These are phyloP conservation scores for Tauraco hartlaubi DNA, from an alignment of 2,797 vertebrate genomes.

Conservation along the genomic window DNA sequence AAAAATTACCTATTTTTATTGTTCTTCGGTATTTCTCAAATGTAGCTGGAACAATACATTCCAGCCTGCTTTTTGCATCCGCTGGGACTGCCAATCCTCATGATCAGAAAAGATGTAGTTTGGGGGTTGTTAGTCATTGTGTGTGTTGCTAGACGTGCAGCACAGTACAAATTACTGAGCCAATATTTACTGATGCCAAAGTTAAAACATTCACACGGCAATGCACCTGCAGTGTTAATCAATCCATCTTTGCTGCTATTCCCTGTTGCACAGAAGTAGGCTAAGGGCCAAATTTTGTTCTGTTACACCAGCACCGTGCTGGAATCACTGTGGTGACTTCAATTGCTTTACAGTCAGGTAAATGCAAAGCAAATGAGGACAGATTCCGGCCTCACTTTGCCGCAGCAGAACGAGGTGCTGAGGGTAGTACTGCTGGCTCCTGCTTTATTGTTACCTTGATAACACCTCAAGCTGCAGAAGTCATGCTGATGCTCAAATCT, in stretches of 20 bases:
- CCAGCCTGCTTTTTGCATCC: slow-evolving; percentile 12
- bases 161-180: background rate
- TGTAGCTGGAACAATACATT: slow-evolving; percentile 12
- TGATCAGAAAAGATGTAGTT: background rate
- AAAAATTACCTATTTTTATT: slow-evolving; percentile 63
- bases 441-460: slow-evolving; percentile 37
- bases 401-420: background rate
- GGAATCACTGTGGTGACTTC: background rate
- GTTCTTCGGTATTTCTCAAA: slow-evolving; percentile 30
- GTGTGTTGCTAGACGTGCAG: background rate
- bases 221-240: slow-evolving; percentile 64
- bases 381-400: slow-evolving; percentile 6
- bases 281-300: slow-evolving; percentile 28
- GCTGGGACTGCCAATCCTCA: slow-evolving; percentile 33
- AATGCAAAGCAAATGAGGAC: slow-evolving; percentile 18
- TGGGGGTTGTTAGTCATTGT: slow-evolving; percentile 13
- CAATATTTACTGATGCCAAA: slow-evolving; percentile 34
- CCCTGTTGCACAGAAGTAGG: background rate
- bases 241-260: slow-evolving; percentile 6
- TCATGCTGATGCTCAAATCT: background rate
- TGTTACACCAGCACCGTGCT: background rate
- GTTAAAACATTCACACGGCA: slow-evolving; percentile 35
- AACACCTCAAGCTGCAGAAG: slow-evolving; percentile 3
- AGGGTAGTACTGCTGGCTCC: slow-evolving; percentile 2
- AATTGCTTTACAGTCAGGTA: background rate